Evolutionary conservation across 2,113 vertebrate species (phyloP).

Genomic region (Cyanistes caeruleus): DNA sequence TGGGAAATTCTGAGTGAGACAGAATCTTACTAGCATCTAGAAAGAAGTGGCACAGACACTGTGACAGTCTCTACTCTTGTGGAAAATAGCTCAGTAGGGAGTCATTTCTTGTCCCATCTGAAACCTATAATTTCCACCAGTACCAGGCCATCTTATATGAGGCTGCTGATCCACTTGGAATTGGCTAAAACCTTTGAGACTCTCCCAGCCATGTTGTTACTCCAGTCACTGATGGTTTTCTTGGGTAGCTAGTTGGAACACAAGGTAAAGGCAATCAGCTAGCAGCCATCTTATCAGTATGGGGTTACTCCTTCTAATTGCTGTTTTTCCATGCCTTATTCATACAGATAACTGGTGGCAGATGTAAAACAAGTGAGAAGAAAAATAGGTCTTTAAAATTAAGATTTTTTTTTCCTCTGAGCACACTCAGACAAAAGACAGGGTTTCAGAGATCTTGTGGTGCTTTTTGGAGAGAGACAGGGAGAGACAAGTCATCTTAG

Average conservation of each 20-base stretch:
- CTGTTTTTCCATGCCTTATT: background rate
- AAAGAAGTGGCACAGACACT: background rate
- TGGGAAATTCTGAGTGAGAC: background rate
- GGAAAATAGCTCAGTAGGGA: background rate
- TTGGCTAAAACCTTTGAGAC: background rate
- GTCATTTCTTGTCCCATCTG: background rate
- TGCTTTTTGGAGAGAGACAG: background rate
- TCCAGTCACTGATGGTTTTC: background rate
- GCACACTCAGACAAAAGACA: background rate
- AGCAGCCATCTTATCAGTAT: background rate
- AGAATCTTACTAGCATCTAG: background rate
- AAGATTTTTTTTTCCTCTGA: background rate
- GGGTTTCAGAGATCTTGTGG: background rate
- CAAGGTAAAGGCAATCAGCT: background rate
- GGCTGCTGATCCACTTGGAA: background rate
- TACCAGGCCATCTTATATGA: background rate
- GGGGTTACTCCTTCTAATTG: background rate
- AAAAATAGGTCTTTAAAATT: background rate
- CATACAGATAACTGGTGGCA: background rate
- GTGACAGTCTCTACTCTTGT: background rate
- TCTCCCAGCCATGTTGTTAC: background rate
- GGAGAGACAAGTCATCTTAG: background rate
- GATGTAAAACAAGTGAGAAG: background rate
- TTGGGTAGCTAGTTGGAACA: background rate
- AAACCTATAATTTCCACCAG: background rate